Conservation (phyloP, 2,888 invertebrate genomes). For the Deroplatys truncata region DNA sequence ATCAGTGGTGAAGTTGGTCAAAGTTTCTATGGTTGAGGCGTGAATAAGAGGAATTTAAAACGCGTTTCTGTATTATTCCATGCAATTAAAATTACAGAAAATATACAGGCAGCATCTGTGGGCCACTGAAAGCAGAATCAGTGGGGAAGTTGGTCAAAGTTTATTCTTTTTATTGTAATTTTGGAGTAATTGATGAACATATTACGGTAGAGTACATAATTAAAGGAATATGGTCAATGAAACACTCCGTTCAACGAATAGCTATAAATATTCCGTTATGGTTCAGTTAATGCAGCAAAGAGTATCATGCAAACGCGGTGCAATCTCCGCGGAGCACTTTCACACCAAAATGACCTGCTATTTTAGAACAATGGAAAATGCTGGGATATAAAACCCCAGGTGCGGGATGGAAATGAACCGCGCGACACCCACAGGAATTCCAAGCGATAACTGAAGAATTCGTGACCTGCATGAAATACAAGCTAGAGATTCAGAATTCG, state of each 20-base stretch:
- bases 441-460: slow-evolving; percentile 1
- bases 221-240: background rate
- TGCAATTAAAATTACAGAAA: no score
- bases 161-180: background rate
- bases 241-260: background rate
- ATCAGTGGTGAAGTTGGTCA: no score
- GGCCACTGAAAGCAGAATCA: no score
- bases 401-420: background rate
- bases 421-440: background rate
- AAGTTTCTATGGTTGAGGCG: no score
- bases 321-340: background rate
- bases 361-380: background rate
- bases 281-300: background rate
- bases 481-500: background rate
- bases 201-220: background rate
- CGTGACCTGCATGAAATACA: slow-evolving; percentile 5
- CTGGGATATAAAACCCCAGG: background rate
- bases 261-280: background rate
- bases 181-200: background rate
- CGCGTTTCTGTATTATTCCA: no score
- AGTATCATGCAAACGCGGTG: background rate
- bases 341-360: background rate
- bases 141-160: no score
- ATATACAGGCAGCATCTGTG: no score
- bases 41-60: no score